Base-by-base conservation (phyloP, 2,113 vertebrate genomes). In the Furnarius figulus region DNA sequence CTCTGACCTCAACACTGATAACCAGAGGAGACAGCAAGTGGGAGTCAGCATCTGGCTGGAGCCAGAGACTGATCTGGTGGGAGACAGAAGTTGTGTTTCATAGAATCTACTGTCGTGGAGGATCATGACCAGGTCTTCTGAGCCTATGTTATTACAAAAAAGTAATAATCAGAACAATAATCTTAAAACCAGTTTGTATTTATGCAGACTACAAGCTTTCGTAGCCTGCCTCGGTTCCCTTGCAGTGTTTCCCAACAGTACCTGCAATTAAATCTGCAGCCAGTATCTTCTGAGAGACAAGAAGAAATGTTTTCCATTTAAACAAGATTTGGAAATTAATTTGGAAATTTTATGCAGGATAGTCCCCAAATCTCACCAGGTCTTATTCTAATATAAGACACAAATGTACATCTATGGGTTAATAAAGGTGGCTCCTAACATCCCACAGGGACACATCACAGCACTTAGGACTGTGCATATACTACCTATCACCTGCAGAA, bases 361-460 rank as follows among this genome's bases (percentile, higher is more conserved):
- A 2, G 58, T 28, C 19, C 59, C n/a, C 40, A 63, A 2, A 49
- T 74, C 37, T 93, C 72, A 56, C 27, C 14, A 56, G 27, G 23
- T 12, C 27, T 14, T 2, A 0, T 70, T 65, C 44, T 44, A 52
- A 27, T 23, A 40, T 1, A 49, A 39, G 61, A 16, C 39, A 84
- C 18, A 35, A 67, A 61, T 10, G 13, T 30, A 53, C 49, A 25
- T 20, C 39, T 58, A 44, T 1, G 2, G 4, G 0, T 44, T 66
- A 76, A 35, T 10, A 52, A 66, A 44, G 10, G 9, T 5, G 5
- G 12, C n/a, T 31, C 46, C 47, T 47, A 58, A 50, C 8, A 55
- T 28, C 27, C 20, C 52, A 13, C 3, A 5, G 19, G 24, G 39
- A 30, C 27, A 11, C 2, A 4, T 0, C 13, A 14, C 40, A 50